Conservation (phyloP, 2,113 vertebrate genomes). For the Myotis yumanensis region DNA sequence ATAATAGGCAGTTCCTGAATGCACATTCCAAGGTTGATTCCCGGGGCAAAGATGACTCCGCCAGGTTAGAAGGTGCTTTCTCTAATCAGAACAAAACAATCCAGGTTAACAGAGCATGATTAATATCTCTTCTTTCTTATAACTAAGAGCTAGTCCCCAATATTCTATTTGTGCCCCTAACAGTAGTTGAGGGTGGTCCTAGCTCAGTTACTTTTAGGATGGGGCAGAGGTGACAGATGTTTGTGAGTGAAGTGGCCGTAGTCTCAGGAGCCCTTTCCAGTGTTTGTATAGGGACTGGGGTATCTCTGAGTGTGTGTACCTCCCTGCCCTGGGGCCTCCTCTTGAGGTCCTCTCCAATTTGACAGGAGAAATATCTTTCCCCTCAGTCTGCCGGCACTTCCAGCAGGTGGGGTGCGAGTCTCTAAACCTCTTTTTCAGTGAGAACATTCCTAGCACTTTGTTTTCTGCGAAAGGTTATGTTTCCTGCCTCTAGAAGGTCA, state of each 20-base stretch:
- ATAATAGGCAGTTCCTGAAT: no score
- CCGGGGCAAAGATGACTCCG: no score
- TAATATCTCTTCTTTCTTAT: no score
- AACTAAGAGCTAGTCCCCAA: no score
- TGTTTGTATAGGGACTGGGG: background rate
- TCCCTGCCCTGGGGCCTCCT: background rate
- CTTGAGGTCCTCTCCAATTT: background rate
- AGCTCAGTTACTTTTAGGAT: background rate
- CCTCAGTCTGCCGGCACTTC: background rate
- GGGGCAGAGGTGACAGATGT: background rate
- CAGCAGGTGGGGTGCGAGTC: background rate
- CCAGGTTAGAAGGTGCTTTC: no score
- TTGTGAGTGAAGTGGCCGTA: background rate
- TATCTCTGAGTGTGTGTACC: background rate
- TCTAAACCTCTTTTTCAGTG: background rate
- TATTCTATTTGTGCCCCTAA: no score
- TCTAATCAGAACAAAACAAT: no score
- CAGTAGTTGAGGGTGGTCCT: background rate
- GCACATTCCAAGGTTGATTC: no score
- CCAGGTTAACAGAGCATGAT: no score
- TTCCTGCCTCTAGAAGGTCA: slow-evolving; percentile 43
- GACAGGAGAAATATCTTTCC: background rate
- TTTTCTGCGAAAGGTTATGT: slow-evolving; percentile 36
- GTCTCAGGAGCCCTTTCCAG: background rate
- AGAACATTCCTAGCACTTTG: slow-evolving; percentile 8